Percentiles rank a stretch among this genome's conserved stretches.
These are phyloP conservation scores for Leuciscus waleckii DNA, from an alignment of 2,797 vertebrate genomes.

Conservation along the genomic window DNA sequence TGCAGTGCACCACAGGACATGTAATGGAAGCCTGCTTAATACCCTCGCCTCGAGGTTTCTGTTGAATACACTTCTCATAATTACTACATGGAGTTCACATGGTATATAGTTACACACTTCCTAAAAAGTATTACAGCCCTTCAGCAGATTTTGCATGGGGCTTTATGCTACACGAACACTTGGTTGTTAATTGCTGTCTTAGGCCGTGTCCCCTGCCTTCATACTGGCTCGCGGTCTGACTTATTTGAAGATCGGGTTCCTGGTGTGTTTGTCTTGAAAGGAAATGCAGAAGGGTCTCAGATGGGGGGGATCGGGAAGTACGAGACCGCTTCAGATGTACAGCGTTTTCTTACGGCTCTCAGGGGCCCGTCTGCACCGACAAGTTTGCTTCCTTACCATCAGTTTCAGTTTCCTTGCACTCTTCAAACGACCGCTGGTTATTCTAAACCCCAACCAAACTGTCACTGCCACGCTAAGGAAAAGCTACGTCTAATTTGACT, in stretches of 20 bases:
- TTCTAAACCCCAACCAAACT: constrained; percentile 50
- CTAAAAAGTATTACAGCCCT: constrained; percentile 25
- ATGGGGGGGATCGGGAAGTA: constrained; percentile 36
- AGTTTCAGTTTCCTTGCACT: constrained; percentile 62
- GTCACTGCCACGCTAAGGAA: constrained; percentile 39
- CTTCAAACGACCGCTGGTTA: constrained; percentile 61
- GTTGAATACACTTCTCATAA: constrained; percentile 28
- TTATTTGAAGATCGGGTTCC: constrained; percentile 72
- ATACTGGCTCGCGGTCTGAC: constrained; percentile 71
- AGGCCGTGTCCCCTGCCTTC: constrained; percentile 62
- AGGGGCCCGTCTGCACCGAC: constrained; percentile 62
- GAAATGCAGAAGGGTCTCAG: constrained; percentile 66
- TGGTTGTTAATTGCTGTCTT: constrained; percentile 64
- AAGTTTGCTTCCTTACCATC: constrained; percentile 68
- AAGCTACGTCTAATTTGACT: neutral
- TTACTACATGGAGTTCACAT: constrained; percentile 30
- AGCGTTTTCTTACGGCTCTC: constrained; percentile 67
- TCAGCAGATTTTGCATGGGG: constrained; percentile 29
- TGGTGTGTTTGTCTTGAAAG: constrained; percentile 80
- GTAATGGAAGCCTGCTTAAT: constrained; percentile 22
- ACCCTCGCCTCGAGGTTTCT: neutral
- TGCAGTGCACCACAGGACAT: constrained; percentile 29
- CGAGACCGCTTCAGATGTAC: constrained; percentile 67
- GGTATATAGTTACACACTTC: constrained; percentile 32
- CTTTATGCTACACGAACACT: constrained; percentile 59